Percentiles rank a stretch among this genome's conserved stretches.
Evolutionary conservation across 2,888 invertebrate species (phyloP).

Genomic region (Papilio gigon): DNA sequence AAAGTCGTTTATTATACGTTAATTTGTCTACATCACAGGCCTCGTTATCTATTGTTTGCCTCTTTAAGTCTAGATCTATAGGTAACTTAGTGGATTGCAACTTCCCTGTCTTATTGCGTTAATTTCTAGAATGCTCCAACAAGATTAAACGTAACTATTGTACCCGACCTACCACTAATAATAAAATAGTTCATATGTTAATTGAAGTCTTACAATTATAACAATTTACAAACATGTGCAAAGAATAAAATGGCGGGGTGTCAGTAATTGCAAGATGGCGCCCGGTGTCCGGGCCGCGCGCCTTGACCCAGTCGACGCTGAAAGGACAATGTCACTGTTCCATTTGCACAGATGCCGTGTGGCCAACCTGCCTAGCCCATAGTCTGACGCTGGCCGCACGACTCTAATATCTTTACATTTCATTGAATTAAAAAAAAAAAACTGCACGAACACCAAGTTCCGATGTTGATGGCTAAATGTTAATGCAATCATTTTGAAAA

Average conservation of each 20-base stretch:
- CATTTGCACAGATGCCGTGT: slow-evolving; percentile 34
- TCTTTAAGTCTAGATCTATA: slow-evolving; percentile 15
- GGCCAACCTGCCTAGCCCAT: slow-evolving; percentile 36
- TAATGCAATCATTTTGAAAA: background rate
- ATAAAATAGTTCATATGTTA: background rate
- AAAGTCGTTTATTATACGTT: slow-evolving; percentile 35
- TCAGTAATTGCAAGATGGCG: slow-evolving; percentile 39
- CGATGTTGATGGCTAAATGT: background rate
- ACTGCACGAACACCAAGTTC: background rate
- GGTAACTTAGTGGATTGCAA: background rate
- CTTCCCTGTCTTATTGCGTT: slow-evolving; percentile 7
- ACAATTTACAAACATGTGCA: slow-evolving; percentile 8
- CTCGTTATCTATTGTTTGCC: slow-evolving; percentile 12
- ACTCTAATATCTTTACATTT: slow-evolving; percentile 13
- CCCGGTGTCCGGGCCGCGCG: slow-evolving; percentile 43
- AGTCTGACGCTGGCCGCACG: slow-evolving; percentile 13
- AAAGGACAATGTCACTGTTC: slow-evolving; percentile 50
- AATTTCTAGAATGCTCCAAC: background rate
- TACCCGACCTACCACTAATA: too few relatives aligned
- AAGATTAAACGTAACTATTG: background rate
- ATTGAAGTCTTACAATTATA: background rate
- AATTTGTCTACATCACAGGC: slow-evolving; percentile 33
- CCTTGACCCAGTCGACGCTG: slow-evolving; percentile 51
- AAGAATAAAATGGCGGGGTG: slow-evolving; percentile 30
- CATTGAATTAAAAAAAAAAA: slow-evolving; percentile 9